Percentiles rank a stretch among this genome's conserved stretches.
Evolutionary conservation across 92 coral and sea anemone species (phyloP).

Genomic region (Chrysogorgia sp.): DNA sequence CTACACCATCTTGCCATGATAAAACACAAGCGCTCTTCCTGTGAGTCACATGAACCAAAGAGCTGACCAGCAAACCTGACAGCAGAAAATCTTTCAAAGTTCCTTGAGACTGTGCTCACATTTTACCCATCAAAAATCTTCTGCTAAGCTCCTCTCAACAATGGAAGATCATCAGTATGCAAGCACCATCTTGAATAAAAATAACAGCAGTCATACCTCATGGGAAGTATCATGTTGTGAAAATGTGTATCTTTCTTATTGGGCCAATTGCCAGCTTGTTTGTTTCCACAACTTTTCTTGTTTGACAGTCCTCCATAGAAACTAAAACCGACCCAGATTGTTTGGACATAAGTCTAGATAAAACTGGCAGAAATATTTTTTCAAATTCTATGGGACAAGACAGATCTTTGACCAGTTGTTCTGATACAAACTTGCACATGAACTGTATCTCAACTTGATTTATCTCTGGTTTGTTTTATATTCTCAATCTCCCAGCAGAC

Average conservation of each 20-base stretch:
- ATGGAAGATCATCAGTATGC: neutral
- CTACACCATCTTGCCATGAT: conserved; percentile 57
- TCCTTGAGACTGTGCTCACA: conserved; percentile 3
- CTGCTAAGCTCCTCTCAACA: conserved; percentile 25
- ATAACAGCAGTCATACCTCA: conserved; percentile 6
- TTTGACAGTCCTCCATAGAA: neutral
- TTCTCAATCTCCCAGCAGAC: conserved; percentile 55
- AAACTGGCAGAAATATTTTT: conserved; percentile 36
- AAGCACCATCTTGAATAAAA: conserved; percentile 1
- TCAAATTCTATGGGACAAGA: conserved; percentile 38
- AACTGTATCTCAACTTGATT: conserved; percentile 52
- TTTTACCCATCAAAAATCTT: conserved; percentile 17
- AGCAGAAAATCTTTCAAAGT: conserved; percentile 38
- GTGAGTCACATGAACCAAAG: neutral
- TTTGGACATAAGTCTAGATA: conserved; percentile 10
- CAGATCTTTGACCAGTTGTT: conserved; percentile 18
- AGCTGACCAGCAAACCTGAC: conserved; percentile 41
- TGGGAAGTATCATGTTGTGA: too few relatives aligned
- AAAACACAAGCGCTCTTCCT: conserved; percentile 44
- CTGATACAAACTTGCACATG: conserved; percentile 44
- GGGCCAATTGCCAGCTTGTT: conserved; percentile 49
- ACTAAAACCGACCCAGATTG: conserved; percentile 28
- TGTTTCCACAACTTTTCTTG: conserved; percentile 4
- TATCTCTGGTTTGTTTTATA: conserved; percentile 48
- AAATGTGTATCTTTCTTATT: neutral